Conservation (phyloP, 2,113 vertebrate species). For the Zingel zingel region DNA sequence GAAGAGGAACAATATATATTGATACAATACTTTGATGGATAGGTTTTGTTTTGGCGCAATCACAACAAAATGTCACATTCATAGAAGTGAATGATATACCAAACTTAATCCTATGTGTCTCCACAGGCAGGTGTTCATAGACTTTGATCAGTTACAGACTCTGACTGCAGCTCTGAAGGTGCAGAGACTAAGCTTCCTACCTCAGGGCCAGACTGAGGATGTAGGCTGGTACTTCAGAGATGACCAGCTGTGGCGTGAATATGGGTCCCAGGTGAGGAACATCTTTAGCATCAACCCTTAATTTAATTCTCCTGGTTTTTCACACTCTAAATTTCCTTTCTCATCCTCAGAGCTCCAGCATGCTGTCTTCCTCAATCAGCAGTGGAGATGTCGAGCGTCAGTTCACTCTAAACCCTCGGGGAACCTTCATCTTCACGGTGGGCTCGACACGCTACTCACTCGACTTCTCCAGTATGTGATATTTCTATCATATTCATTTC, state of each 20-base stretch:
- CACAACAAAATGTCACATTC: not conserved
- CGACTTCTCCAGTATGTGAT: slow-evolving; percentile 64
- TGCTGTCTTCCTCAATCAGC: slow-evolving; percentile 43
- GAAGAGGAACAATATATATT: not conserved
- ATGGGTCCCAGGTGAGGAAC: slow-evolving; percentile 67
- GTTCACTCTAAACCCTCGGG: slow-evolving; percentile 49
- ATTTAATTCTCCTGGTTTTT: not conserved
- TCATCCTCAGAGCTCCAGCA: slow-evolving; percentile 47
- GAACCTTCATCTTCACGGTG: slow-evolving; percentile 59
- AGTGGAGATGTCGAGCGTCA: slow-evolving; percentile 67
- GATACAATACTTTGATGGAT: not conserved
- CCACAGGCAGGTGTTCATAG: slow-evolving; percentile 64
- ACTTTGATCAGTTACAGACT: slow-evolving; percentile 68
- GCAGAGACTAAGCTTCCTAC: slow-evolving; percentile 38
- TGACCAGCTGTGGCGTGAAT: slow-evolving; percentile 75
- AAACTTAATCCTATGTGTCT: not conserved
- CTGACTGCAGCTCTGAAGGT: slow-evolving; percentile 8
- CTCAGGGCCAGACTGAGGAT: slow-evolving; percentile 52
- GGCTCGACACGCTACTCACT: slow-evolving; percentile 48
- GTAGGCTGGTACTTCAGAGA: slow-evolving; percentile 78
- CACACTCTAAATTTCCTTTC: not conserved
- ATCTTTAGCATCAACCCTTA: too few relatives aligned
- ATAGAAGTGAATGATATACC: not conserved
- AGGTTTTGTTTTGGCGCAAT: not conserved
- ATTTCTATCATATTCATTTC: not conserved